Conservation (phyloP, 1,140 invertebrate genomes). For the Aphis craccivora region DNA sequence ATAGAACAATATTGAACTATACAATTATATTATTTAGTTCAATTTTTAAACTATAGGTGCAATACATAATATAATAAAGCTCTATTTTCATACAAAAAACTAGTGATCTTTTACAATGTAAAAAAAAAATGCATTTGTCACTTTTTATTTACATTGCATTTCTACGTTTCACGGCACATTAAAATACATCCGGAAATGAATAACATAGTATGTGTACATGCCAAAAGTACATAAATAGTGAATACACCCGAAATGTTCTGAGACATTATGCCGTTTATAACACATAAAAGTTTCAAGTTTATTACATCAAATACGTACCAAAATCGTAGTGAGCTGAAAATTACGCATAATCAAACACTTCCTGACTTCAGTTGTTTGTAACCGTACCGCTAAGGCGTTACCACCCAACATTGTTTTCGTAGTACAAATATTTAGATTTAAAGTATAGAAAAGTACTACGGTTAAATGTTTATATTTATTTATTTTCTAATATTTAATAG, state of each 20-base stretch:
- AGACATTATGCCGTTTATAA: constrained; percentile 15
- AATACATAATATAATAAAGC: background rate
- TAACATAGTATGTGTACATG: constrained; percentile 18
- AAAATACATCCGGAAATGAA: constrained; percentile 45
- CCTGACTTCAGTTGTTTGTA: background rate
- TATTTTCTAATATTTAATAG: background rate
- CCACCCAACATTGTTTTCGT: background rate
- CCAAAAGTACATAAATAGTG: constrained; percentile 41
- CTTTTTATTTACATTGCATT: constrained; percentile 15
- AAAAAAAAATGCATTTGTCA: constrained; percentile 5
- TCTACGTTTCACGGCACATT: constrained; percentile 26
- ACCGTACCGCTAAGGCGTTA: background rate
- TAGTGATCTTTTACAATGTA: background rate
- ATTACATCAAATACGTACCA: background rate
- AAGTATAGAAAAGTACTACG: background rate
- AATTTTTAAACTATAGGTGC: background rate
- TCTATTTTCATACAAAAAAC: background rate
- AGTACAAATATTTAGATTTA: constrained; percentile 31
- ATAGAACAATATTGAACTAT: background rate
- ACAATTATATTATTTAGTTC: background rate
- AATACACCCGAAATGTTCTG: constrained; percentile 9
- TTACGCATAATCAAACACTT: constrained; percentile 48
- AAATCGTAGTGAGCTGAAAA: constrained; percentile 23
- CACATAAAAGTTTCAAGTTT: constrained; percentile 18
- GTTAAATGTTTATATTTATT: background rate